phyloP scores from a whole-genome alignment of 2,888 invertebrate species.

The Idaea straminata region DNA sequence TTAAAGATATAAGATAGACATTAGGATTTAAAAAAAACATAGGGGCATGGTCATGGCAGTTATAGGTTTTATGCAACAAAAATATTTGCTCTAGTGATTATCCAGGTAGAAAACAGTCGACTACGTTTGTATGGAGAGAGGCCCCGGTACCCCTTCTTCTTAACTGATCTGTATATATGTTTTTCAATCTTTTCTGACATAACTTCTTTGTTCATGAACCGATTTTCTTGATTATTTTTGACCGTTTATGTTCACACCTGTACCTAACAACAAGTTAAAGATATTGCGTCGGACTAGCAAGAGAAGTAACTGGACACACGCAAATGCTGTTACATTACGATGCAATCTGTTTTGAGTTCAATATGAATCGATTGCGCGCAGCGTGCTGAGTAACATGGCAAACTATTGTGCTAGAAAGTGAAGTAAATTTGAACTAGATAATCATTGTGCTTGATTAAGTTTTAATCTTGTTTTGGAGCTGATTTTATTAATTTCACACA shows the following conservation, averaged over 20 bases:
- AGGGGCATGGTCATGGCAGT: too few species aligned
- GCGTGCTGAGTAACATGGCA: neutral
- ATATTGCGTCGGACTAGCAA: neutral
- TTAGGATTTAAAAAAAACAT: too few species aligned
- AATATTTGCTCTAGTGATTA: too few species aligned
- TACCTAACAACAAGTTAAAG: neutral
- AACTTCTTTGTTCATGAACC: too few species aligned
- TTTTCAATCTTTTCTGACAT: too few species aligned
- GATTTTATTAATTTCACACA: neutral
- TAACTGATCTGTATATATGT: too few species aligned
- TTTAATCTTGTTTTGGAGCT: neutral
- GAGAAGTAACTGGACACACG: neutral
- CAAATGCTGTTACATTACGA: neutral
- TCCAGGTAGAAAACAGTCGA: too few species aligned
- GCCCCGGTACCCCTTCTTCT: too few species aligned
- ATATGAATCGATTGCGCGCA: neutral
- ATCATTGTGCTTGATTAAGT: neutral
- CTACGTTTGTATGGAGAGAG: too few species aligned
- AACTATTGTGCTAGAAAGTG: neutral
- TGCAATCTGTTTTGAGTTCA: neutral
- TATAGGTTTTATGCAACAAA: too few species aligned
- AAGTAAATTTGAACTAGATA: neutral
- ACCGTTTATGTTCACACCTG: neutral
- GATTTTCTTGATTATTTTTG: too few species aligned
- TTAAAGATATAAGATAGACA: too few species aligned